Evolutionary conservation across 2,888 invertebrate genomes (phyloP).

Genomic region (Sylvicola cinctus): DNA sequence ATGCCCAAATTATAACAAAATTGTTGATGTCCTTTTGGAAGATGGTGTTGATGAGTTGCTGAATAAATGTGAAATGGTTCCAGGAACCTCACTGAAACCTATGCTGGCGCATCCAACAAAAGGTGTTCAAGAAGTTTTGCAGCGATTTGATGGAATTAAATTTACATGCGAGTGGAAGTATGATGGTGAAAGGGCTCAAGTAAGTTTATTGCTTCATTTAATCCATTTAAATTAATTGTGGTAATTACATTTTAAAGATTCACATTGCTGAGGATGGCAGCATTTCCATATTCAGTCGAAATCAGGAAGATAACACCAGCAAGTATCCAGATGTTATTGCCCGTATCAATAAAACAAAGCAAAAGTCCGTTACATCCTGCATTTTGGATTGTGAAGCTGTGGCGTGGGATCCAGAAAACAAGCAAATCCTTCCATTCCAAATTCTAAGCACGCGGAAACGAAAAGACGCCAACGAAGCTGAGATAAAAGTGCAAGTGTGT

Average conservation of each 20-base stretch:
- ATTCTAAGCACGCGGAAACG: slow-evolving; percentile 85
- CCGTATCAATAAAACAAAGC: slow-evolving; percentile 37
- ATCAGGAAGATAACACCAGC: slow-evolving; percentile 82
- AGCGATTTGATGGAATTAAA: slow-evolving; percentile 57
- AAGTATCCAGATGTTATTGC: slow-evolving; percentile 92
- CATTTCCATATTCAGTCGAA: slow-evolving; percentile 78
- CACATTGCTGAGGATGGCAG: slow-evolving; percentile 44
- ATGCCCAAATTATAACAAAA: slow-evolving; percentile 81
- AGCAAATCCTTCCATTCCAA: slow-evolving; percentile 92
- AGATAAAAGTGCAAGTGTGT: slow-evolving; percentile 59
- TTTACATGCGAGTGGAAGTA: slow-evolving; percentile 99
- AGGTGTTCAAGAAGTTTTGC: slow-evolving; percentile 74
- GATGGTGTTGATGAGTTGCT: slow-evolving; percentile 58
- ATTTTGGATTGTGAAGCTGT: slow-evolving; percentile 94
- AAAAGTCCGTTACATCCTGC: slow-evolving; percentile 45
- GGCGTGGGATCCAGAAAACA: slow-evolving; percentile 75
- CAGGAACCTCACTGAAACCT: slow-evolving; percentile 88
- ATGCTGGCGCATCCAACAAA: slow-evolving; percentile 98
- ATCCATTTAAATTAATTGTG: slow-evolving; percentile 2
- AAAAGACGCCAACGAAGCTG: slow-evolving; percentile 42
- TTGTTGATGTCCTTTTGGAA: slow-evolving; percentile 57
- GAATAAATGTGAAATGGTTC: slow-evolving; percentile 63
- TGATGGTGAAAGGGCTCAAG: slow-evolving; percentile 95
- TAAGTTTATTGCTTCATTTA: slow-evolving; percentile 22
- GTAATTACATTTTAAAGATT: slow-evolving; percentile 30